These are phyloP conservation scores for Synanthedon andrenaeformis DNA, from an alignment of 2,888 invertebrate genomes.

Conservation along the genomic window DNA sequence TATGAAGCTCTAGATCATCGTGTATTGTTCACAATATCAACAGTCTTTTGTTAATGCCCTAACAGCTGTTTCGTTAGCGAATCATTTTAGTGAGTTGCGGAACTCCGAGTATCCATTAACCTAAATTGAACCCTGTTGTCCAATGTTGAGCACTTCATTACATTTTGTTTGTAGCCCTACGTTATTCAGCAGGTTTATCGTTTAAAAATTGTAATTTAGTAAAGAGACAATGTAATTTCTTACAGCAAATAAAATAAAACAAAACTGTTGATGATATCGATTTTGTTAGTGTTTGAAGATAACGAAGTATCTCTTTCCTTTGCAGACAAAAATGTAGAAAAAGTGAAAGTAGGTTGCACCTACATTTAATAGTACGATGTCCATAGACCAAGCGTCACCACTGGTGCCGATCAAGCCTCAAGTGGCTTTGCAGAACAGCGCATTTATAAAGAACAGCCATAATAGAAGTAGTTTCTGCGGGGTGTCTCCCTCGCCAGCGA, in stretches of 20 bases:
- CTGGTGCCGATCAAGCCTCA: slow-evolving; percentile 66
- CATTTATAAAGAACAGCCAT: slow-evolving; percentile 66
- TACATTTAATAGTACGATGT: slow-evolving; percentile 56
- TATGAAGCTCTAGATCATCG: not conserved
- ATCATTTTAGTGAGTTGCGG: slow-evolving; percentile 13
- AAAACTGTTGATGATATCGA: slow-evolving; percentile 42
- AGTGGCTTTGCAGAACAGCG: slow-evolving; percentile 55
- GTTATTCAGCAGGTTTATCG: slow-evolving; percentile 28
- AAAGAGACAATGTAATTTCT: not conserved
- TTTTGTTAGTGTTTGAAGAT: not conserved
- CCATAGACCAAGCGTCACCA: slow-evolving; percentile 66
- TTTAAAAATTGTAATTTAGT: slow-evolving; percentile 16
- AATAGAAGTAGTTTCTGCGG: slow-evolving; percentile 68
- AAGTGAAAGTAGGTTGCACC: slow-evolving; percentile 37
- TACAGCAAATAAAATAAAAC: slow-evolving; percentile 2
- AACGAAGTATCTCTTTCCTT: slow-evolving; percentile 44
- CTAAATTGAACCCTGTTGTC: slow-evolving; percentile 43
- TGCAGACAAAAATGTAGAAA: slow-evolving; percentile 67
- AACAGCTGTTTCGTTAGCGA: slow-evolving; percentile 1
- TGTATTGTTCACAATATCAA: not conserved
- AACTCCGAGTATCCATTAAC: slow-evolving; percentile 42
- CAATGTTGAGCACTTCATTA: slow-evolving; percentile 32
- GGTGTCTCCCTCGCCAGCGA: slow-evolving; percentile 53
- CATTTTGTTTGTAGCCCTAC: slow-evolving; percentile 24
- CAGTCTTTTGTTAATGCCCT: not conserved